Base-by-base conservation (phyloP, 1,140 invertebrate genomes). In the Drosophila azteca region DNA sequence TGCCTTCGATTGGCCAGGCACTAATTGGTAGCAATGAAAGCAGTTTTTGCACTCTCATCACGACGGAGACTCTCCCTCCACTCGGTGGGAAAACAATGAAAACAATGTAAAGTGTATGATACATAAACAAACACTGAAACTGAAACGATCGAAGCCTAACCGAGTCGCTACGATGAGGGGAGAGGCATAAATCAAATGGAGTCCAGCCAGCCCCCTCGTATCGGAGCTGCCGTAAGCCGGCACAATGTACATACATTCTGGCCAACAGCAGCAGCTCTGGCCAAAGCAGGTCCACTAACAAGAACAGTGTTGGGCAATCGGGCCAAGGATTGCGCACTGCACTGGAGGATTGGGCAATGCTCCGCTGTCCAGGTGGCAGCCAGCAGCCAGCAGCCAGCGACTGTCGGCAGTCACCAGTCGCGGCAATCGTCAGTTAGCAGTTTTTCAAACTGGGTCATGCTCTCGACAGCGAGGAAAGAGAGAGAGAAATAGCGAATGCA, bases 301-400 rank as follows among this genome's bases (percentile, higher is more conserved):
- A 71, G 68, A 71, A 71, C 67, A 57, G 46, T 69, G 26, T 69
- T 70, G 65, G 29, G 46, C 20, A 70, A 70, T 61, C 24, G n/a
- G 35, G 24, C 17, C 22, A 52, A 60, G 67, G 68, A 71, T 61
- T 61, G 55, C 68, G 66, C 43, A 39, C 11, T 39, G 35, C 35
- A 39, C 11, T 13, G 52, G 58, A 68, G 68, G 71, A 48, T 71
- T 71, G 67, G 55, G 67, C 68, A 71, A 71, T 15, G 48, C 4
- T 26, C 11, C 35, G n/a, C 35, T 15, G 44, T 68, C 65, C 50
- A 65, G 57, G 31, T 26, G 59, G 15, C 29, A 41, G 35, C 26
- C 22, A 9, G 8, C 29, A 41, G 35, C 26, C 22, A 9, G 8
- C 26, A 20, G 17, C 17, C 17, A 20, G 17, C 26, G 60, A 49